Evolutionary conservation across 2,888 invertebrate species (phyloP).

Genomic region (Tachystola acroxantha): DNA sequence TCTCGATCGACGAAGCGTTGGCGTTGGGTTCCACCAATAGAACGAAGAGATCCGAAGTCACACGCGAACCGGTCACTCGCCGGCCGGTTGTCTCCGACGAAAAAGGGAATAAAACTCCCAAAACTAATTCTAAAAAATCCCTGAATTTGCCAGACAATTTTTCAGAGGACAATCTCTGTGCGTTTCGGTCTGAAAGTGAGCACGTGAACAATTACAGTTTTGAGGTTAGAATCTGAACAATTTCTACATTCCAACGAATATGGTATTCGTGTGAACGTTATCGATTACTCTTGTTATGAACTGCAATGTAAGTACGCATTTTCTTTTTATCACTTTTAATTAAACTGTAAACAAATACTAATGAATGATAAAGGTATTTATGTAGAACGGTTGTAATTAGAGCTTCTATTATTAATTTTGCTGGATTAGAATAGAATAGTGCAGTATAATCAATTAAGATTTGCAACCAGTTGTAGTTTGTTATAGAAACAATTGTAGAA

Average conservation of each 20-base stretch:
- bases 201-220: constrained; percentile 21
- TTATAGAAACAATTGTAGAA: background rate
- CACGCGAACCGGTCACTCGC: constrained; percentile 31
- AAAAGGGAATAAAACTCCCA: background rate
- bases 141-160: background rate
- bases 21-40: constrained; percentile 31
- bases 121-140: background rate
- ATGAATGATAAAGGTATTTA: background rate
- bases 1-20: constrained; percentile 21
- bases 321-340: constrained; percentile 3
- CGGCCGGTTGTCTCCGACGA: constrained; percentile 36
- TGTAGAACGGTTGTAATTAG: background rate
- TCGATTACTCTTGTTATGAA: constrained; percentile 18
- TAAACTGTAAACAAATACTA: background rate
- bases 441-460: background rate
- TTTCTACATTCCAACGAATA: constrained; percentile 18
- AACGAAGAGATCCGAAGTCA: constrained; percentile 16
- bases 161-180: background rate
- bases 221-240: constrained; percentile 28
- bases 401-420: background rate
- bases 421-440: too few species aligned
- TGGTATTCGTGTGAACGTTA: constrained; percentile 34
- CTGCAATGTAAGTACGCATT: constrained; percentile 18
- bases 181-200: constrained; percentile 12
- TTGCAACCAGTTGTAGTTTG: too few species aligned